Evolutionary conservation across 2,888 invertebrate species (phyloP), one percentile per base, ranked within the genome.

Genomic region (Adela reaumurella): DNA sequence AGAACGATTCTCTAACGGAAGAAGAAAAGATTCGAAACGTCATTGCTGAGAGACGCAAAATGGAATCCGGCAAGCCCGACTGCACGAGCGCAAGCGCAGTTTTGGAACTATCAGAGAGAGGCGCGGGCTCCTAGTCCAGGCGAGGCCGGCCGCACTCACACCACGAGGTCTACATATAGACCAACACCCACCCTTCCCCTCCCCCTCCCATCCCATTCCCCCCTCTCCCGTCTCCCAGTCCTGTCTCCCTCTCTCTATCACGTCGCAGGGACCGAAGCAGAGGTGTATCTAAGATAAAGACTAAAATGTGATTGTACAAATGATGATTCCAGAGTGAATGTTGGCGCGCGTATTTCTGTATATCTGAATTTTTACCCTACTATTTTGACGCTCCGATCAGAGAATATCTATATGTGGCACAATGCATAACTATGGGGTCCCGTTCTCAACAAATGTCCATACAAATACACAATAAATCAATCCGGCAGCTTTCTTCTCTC

Each of bases 21-120:
- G 70, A 72, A 55, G 74, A 84, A 55, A 83, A 81, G 55, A 83
- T 84, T 54, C 79, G 84, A 60, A 81, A 83, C 62, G 83, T 84
- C 49, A 84, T 84, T 57, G 82, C 81, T 10, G 84, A 84, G 62
- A 70, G 84, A 54, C 67, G 84, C 54, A 82, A 83, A 61, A 70
- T 83, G 46, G 84, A 84, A 52, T 69, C 80, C 24, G 50, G 61
- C n/a, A 63, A 65, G 52, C 65, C 70, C 4, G 74, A 71, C 51
- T 16, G 44, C 17, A 10, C 10, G 2, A 2, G 17, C 44, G n/a
- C 20, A 8, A n/a, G 14, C 11, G 74, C 57, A 64, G 62, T 61
- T 35, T 73, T 76, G 53, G 78, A 78, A 59, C 62, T 78, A 51
- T 61, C 70, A 43, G 78, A 77, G 58, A 66, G 70, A 53, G 71